These are phyloP conservation scores for Hypomecis punctinalis DNA, from an alignment of 2,888 invertebrate genomes.

Conservation along the genomic window DNA sequence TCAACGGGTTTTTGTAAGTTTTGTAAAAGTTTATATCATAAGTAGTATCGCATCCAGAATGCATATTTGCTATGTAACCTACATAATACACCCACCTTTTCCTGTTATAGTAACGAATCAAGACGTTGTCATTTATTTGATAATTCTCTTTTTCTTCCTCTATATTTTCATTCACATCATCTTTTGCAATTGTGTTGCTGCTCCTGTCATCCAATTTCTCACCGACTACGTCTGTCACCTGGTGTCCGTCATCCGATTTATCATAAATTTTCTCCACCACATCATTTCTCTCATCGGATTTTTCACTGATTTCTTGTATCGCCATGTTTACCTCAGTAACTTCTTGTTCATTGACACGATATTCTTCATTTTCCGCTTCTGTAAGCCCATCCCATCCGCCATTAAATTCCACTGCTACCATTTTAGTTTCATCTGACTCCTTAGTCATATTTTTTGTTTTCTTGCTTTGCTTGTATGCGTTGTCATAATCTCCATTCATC, in stretches of 20 bases:
- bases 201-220: background rate
- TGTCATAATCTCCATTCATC: background rate
- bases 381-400: background rate
- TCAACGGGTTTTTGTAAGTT: conserved; percentile 23
- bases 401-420: conserved; percentile 1
- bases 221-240: background rate
- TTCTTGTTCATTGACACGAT: background rate
- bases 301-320: background rate
- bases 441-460: background rate
- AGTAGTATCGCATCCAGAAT: conserved; percentile 27
- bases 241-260: background rate
- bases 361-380: background rate
- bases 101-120: conserved; percentile 14
- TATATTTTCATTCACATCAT: conserved; percentile 1
- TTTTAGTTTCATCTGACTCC: background rate
- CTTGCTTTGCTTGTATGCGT: background rate
- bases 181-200: background rate
- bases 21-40: conserved; percentile 28
- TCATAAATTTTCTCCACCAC: background rate
- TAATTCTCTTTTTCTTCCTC: conserved; percentile 1
- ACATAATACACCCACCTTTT: conserved; percentile 23
- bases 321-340: background rate
- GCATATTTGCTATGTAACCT: conserved; percentile 10
- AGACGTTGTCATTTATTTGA: conserved; percentile 19
- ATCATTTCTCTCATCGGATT: background rate